phyloP scores from a whole-genome alignment of 2,888 invertebrate genomes.

The Herminia tarsipennalis region DNA sequence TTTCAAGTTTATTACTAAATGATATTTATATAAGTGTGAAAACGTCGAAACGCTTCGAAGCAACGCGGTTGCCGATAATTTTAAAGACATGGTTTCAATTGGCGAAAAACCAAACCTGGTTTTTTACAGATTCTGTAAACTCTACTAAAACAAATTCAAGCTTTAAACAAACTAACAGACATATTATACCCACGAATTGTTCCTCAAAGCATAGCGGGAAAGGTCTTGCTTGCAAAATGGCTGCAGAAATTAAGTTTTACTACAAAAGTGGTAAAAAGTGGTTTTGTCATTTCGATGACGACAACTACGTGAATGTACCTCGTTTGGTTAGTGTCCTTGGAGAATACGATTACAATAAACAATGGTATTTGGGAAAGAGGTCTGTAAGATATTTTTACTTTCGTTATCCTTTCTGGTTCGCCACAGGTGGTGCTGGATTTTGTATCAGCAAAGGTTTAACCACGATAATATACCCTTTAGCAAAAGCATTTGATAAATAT shows the following conservation, averaged over 20 bases:
- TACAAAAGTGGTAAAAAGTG: constrained; percentile 85
- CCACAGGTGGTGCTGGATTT: constrained; percentile 1
- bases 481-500: background rate
- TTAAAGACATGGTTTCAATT: constrained; percentile 9
- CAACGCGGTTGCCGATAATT: background rate
- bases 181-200: constrained; percentile 2
- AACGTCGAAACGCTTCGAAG: background rate
- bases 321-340: constrained; percentile 90
- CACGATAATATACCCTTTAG: background rate
- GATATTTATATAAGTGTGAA: constrained; percentile 5
- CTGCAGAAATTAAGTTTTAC: background rate
- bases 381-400: too few relatives aligned
- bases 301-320: constrained; percentile 96
- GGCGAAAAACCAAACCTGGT: constrained; percentile 7
- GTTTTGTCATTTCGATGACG: constrained; percentile 98
- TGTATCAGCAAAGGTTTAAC: constrained; percentile 1
- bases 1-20: background rate
- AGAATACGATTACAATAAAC: constrained; percentile 2
- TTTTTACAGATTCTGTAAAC: constrained; percentile 8
- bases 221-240: constrained; percentile 3
- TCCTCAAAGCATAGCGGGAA: background rate
- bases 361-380: constrained; percentile 10
- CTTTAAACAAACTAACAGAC: constrained; percentile 1
- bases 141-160: too few relatives aligned
- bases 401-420: background rate